Conservation (phyloP, 2,888 invertebrate genomes). For the Lasioglossum zephyrum region DNA sequence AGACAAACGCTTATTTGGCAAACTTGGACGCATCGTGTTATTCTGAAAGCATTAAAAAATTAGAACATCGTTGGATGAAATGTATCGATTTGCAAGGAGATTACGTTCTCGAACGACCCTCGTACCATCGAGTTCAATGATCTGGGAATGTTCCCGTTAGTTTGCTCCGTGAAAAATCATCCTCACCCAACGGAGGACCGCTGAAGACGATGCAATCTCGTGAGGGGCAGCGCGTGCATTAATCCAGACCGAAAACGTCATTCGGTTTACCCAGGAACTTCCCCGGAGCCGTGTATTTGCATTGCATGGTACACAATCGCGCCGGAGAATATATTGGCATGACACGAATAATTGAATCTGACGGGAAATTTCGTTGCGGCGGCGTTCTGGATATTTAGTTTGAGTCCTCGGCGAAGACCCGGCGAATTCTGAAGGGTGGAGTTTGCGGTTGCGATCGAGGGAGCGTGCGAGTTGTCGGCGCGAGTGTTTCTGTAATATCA, state of each 20-base stretch:
- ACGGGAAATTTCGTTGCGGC: conserved; percentile 21
- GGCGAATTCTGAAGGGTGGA: not conserved
- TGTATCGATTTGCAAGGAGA: too few species aligned
- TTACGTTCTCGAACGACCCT: too few species aligned
- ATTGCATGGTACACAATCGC: conserved; percentile 27
- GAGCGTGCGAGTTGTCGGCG: not conserved
- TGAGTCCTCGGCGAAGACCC: not conserved
- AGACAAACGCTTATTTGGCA: too few species aligned
- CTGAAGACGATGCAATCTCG: not conserved
- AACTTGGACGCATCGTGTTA: too few species aligned
- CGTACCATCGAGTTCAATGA: not conserved
- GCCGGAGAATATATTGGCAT: conserved; percentile 28
- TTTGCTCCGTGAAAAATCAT: not conserved
- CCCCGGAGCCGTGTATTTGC: conserved; percentile 40
- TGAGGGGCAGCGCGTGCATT: conserved; percentile 34
- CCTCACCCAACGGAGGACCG: not conserved
- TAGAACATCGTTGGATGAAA: too few species aligned
- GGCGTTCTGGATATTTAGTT: conserved; percentile 41
- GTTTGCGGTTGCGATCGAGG: not conserved
- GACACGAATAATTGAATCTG: conserved; percentile 52
- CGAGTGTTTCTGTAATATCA: not conserved
- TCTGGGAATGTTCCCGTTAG: not conserved
- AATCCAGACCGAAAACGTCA: conserved; percentile 56
- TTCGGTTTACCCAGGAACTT: conserved; percentile 33
- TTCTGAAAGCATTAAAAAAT: too few species aligned